Conservation (phyloP, 2,888 invertebrate species). For the Tuta absoluta region DNA sequence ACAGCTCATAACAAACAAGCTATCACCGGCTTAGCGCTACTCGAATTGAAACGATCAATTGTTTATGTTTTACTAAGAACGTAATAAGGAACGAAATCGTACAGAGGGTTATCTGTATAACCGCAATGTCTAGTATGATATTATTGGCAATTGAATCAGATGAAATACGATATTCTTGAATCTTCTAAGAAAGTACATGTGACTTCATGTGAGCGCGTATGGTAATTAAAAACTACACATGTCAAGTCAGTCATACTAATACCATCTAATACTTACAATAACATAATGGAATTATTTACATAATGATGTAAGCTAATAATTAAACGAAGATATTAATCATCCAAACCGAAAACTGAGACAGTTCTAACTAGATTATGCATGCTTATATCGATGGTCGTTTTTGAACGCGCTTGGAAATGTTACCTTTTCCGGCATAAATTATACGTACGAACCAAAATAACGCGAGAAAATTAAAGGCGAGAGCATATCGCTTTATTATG, state of each 20-base stretch:
- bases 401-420: too few relatives aligned
- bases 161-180: slow-evolving; percentile 46
- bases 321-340: background rate
- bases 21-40: background rate
- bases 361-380: background rate
- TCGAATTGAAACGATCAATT: slow-evolving; percentile 3
- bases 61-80: slow-evolving; percentile 26
- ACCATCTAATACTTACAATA: too few relatives aligned
- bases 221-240: slow-evolving; percentile 7
- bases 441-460: too few relatives aligned
- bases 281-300: slow-evolving; percentile 1
- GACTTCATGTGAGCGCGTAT: background rate
- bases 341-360: background rate
- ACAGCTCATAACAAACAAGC: slow-evolving; percentile 34
- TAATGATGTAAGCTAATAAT: slow-evolving; percentile 2
- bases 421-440: too few relatives aligned
- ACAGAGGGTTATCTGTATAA: slow-evolving; percentile 13
- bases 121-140: slow-evolving; percentile 28
- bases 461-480: too few relatives aligned
- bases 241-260: background rate
- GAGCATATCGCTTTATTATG: too few relatives aligned
- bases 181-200: slow-evolving; percentile 32
- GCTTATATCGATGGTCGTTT: background rate
- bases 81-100: slow-evolving; percentile 31
- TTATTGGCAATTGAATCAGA: slow-evolving; percentile 43